Conservation (phyloP, 2,888 invertebrate species). For the Eucera pruinosa region DNA sequence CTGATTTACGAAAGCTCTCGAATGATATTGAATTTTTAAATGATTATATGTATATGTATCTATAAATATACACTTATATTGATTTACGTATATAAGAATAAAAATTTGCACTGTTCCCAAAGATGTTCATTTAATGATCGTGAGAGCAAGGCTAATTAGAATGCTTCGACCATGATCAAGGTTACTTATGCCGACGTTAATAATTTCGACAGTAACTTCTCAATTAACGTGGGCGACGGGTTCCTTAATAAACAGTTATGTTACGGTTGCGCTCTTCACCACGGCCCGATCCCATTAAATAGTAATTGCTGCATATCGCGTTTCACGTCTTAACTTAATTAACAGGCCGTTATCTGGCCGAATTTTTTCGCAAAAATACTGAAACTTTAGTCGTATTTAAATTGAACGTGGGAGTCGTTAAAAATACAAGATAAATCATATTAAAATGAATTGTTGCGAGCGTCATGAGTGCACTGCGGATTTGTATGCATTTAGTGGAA, state of each 20-base stretch:
- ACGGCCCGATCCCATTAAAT: slow-evolving; percentile 26
- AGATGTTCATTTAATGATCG: slow-evolving; percentile 43
- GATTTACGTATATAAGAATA: background rate
- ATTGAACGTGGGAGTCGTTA: background rate
- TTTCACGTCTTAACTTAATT: slow-evolving; percentile 49
- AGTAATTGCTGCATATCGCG: slow-evolving; percentile 42
- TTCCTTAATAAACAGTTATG: slow-evolving; percentile 47
- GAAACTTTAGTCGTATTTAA: background rate
- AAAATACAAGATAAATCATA: background rate
- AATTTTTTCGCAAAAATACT: slow-evolving; percentile 15
- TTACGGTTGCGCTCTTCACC: slow-evolving; percentile 40
- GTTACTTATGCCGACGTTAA: slow-evolving; percentile 30
- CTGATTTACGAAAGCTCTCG: too few relatives aligned
- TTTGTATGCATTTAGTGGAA: too few relatives aligned
- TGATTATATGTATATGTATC: too few relatives aligned
- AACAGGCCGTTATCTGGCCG: slow-evolving; percentile 11
- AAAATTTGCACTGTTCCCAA: slow-evolving; percentile 25
- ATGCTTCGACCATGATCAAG: slow-evolving; percentile 18
- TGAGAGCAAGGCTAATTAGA: slow-evolving; percentile 48
- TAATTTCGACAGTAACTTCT: slow-evolving; percentile 36
- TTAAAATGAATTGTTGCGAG: too few relatives aligned
- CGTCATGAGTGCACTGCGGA: too few relatives aligned
- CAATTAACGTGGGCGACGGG: slow-evolving; percentile 49
- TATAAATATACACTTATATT: too few relatives aligned
- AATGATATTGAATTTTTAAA: too few relatives aligned